These are phyloP conservation scores for Empidonax alnorum DNA, from an alignment of 2,113 vertebrate genomes.

Conservation along the genomic window DNA sequence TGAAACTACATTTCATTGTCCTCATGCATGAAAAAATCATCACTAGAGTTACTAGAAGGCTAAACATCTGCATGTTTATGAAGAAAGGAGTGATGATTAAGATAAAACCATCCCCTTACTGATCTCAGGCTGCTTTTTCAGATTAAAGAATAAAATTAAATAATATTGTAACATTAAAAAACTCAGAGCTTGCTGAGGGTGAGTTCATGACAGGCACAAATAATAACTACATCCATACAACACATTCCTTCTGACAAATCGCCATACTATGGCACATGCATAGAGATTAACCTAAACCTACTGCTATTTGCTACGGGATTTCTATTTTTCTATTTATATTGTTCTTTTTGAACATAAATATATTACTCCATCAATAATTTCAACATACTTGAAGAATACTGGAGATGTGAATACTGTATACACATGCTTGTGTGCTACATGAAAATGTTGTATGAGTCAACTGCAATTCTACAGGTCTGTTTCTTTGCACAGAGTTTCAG, in stretches of 20 bases:
- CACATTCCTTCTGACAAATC: neutral
- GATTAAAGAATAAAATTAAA: slow-evolving; percentile 56
- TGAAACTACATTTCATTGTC: slow-evolving; percentile 23
- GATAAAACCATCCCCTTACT: slow-evolving; percentile 29
- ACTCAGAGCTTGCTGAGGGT: neutral
- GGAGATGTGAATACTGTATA: neutral
- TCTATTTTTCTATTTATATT: neutral
- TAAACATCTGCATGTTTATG: slow-evolving; percentile 53
- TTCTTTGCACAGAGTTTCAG: neutral
- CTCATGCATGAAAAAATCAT: slow-evolving; percentile 10
- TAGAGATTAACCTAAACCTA: neutral
- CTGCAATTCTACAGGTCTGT: neutral
- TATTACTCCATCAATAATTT: neutral
- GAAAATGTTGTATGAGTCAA: neutral
- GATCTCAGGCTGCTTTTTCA: neutral
- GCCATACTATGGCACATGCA: neutral
- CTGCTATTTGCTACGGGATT: neutral
- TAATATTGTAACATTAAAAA: slow-evolving; percentile 10
- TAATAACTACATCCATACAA: neutral
- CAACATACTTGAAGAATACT: neutral
- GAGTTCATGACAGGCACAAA: neutral
- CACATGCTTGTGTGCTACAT: neutral
- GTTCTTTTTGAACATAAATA: neutral
- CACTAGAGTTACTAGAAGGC: neutral
- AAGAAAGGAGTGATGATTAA: slow-evolving; percentile 47